Percentiles rank a stretch among this genome's conserved stretches.
phyloP scores from a whole-genome alignment of 2,888 invertebrate genomes.

The Pseudococcus longispinus region DNA sequence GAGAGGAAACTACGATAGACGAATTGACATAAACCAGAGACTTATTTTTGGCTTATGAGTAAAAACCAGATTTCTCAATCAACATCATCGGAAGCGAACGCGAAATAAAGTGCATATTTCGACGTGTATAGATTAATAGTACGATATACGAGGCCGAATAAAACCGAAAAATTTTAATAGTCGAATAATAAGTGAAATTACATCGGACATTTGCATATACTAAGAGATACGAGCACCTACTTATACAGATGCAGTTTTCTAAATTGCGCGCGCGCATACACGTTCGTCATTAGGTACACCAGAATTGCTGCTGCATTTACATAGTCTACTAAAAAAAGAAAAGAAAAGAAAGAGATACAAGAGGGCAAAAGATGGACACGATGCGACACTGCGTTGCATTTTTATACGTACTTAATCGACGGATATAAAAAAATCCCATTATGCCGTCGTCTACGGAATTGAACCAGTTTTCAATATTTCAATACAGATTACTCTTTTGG shows the following conservation, averaged over 20 bases:
- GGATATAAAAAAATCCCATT: background rate
- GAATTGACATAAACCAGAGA: background rate
- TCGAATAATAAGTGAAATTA: background rate
- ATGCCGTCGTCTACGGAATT: background rate
- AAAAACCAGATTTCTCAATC: constrained; percentile 1
- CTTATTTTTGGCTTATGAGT: background rate
- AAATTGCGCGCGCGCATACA: background rate
- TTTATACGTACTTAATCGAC: too few species aligned
- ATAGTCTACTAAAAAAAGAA: background rate
- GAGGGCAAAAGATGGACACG: background rate
- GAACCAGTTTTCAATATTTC: constrained; percentile 11
- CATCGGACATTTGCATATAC: background rate
- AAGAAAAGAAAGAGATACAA: background rate
- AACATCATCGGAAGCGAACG: background rate
- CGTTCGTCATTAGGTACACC: background rate
- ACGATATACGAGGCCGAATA: background rate
- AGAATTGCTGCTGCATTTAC: background rate
- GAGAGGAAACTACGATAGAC: background rate
- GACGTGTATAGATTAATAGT: background rate
- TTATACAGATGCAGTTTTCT: background rate
- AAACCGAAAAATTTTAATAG: background rate
- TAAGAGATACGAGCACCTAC: background rate
- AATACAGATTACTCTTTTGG: background rate
- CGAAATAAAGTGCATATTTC: background rate
- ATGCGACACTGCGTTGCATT: background rate